These are phyloP conservation scores for Tipula unca DNA, from an alignment of 2,888 invertebrate genomes.

Conservation along the genomic window DNA sequence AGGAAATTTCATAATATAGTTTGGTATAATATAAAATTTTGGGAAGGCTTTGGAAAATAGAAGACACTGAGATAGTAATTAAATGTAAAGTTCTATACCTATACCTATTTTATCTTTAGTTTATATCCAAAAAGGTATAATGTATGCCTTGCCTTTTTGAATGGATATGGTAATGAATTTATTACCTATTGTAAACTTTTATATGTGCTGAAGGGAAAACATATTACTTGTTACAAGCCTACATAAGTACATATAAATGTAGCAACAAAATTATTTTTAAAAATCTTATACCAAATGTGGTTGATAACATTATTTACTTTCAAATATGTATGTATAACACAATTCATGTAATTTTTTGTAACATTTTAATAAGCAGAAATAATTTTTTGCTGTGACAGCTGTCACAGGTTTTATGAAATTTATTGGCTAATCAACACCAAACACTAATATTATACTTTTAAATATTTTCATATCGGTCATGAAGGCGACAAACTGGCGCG, in stretches of 20 bases:
- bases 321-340: neutral
- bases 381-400: neutral
- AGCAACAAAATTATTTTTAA: neutral
- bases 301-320: neutral
- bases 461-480: neutral
- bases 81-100: neutral
- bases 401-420: neutral
- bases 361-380: neutral
- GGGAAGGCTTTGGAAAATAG: neutral
- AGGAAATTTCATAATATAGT: neutral
- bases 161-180: neutral
- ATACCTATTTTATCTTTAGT: neutral
- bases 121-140: no score
- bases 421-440: neutral
- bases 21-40: neutral
- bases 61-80: neutral
- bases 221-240: neutral
- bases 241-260: neutral
- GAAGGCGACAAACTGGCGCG: neutral
- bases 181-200: neutral
- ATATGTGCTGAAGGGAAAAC: neutral
- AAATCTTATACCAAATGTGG: neutral
- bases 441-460: neutral
- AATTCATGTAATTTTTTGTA: neutral
- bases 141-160: no score